Evolutionary conservation across 2,797 vertebrate genomes (phyloP).

Genomic region (Setipinna tenuifilis): DNA sequence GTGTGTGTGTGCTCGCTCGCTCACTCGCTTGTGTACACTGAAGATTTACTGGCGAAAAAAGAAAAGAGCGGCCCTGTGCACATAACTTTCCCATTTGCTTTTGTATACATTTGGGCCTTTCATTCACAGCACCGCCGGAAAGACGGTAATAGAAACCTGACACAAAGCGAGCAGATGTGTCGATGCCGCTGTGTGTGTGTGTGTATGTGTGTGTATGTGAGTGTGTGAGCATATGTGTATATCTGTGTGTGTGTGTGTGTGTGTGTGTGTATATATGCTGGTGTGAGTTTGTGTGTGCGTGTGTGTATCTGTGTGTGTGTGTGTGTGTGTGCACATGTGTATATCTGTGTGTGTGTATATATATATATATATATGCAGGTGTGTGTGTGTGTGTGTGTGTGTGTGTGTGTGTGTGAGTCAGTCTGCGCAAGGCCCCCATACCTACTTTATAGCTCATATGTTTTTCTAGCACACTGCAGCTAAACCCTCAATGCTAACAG

Average conservation of each 20-base stretch:
- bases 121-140: constrained; percentile 37
- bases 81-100: constrained; percentile 7
- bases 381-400: neutral
- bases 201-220: constrained; percentile 1
- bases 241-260: neutral
- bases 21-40: constrained; percentile 24
- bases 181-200: neutral
- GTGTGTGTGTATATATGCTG: neutral
- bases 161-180: constrained; percentile 35
- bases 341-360: neutral
- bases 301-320: constrained; percentile 14
- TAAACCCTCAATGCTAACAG: no score
- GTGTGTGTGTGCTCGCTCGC: constrained; percentile 22
- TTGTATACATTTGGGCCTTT: neutral
- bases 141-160: constrained; percentile 31
- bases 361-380: no score
- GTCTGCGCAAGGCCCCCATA: neutral
- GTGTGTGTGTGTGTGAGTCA: neutral
- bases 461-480: no score
- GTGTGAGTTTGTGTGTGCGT: neutral
- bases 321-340: neutral
- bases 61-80: no score
- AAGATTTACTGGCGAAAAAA: constrained; percentile 28
- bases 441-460: no score
- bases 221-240: neutral